phyloP scores from a whole-genome alignment of 2,888 invertebrate genomes.

The Blera fallax region DNA sequence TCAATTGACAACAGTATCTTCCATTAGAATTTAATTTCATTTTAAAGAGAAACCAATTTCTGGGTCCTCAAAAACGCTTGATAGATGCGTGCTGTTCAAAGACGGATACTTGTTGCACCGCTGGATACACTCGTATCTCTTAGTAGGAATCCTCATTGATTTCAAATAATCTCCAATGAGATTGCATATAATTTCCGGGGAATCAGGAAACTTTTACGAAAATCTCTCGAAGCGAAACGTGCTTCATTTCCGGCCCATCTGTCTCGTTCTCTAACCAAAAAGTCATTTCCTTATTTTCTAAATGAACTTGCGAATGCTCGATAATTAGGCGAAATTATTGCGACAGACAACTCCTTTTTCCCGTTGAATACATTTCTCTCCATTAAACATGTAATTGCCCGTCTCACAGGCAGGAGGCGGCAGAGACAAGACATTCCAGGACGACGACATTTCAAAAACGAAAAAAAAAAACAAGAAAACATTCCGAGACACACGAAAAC shows the following conservation, averaged over 20 bases:
- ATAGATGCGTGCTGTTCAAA: no score
- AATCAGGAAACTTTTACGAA: background rate
- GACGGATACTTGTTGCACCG: no score
- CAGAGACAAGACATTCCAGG: background rate
- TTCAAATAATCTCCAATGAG: no score
- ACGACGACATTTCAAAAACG: background rate
- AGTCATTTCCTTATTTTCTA: constrained; percentile 19
- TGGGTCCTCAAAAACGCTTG: no score
- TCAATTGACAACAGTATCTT: no score
- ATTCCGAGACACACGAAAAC: constrained; percentile 21
- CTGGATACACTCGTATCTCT: no score
- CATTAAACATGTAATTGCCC: constrained; percentile 57
- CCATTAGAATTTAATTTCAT: no score
- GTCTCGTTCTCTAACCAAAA: background rate
- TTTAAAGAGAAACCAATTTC: no score
- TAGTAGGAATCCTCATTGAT: no score
- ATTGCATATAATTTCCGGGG: background rate
- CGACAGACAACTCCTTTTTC: constrained; percentile 17
- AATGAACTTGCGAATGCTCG: constrained; percentile 62
- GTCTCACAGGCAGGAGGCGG: background rate
- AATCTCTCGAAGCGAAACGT: background rate
- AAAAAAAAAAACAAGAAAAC: background rate
- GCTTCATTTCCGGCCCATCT: constrained; percentile 34
- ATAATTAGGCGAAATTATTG: constrained; percentile 62
- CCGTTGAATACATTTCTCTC: constrained; percentile 46